A percentile compares a stretch with the other conserved stretches of the same genome.
These are phyloP conservation scores for Hafferia zeledoni DNA, from an alignment of 2,797 vertebrate species.

Conservation along the genomic window DNA sequence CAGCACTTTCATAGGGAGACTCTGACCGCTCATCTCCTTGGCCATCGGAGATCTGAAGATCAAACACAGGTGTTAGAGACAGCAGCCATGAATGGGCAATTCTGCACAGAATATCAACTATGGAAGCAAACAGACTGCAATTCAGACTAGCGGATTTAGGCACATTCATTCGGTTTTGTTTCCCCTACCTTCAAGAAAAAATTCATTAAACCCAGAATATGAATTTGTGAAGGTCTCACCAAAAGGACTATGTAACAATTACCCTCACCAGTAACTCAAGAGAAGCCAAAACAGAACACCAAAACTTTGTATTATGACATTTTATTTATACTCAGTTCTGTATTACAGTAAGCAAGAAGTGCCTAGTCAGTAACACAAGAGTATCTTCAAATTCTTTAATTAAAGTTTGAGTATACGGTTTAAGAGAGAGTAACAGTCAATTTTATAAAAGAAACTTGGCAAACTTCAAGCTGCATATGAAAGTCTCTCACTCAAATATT, in stretches of 20 bases:
- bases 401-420: not conserved
- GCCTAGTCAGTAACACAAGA: not conserved
- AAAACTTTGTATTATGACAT: not conserved
- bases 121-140: not conserved
- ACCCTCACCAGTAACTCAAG: not conserved
- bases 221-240: not conserved
- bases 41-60: slow-evolving; percentile 84
- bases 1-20: slow-evolving; percentile 91
- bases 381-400: not conserved
- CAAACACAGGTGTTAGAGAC: slow-evolving; percentile 62
- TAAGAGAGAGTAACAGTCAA: not conserved
- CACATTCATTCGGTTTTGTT: not conserved
- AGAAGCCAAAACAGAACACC: slow-evolving; percentile 21
- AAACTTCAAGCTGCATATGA: not conserved
- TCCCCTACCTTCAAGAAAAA: not conserved
- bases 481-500: not conserved
- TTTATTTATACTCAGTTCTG: slow-evolving; percentile 25
- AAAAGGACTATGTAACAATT: not conserved
- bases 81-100: not conserved
- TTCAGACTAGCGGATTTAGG: not conserved
- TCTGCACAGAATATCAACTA: not conserved
- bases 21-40: slow-evolving; percentile 88
- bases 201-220: not conserved
- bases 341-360: not conserved
- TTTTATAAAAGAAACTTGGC: not conserved